A percentile compares a stretch with the other conserved stretches of the same genome.
These are phyloP conservation scores for Vannuccia rotundouncinata DNA, from an alignment of 2,888 invertebrate species.

Conservation along the genomic window DNA sequence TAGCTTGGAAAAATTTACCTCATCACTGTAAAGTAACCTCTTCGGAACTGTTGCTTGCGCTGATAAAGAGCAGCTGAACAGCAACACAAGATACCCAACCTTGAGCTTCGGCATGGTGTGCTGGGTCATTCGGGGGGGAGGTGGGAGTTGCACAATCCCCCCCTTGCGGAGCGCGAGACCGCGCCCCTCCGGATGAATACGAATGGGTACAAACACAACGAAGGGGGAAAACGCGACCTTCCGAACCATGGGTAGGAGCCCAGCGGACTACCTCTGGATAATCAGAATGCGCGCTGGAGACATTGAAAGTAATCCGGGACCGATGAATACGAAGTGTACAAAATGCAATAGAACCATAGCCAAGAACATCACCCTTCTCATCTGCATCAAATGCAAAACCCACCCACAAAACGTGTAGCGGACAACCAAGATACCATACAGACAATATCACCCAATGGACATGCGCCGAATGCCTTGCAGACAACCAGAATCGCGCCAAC, in stretches of 20 bases:
- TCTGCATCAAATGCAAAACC: not conserved
- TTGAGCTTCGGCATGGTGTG: conserved; percentile 4
- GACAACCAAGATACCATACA: not conserved
- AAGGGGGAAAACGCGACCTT: not conserved
- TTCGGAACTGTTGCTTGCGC: not conserved
- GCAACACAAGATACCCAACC: conserved; percentile 17
- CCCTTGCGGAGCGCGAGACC: no score
- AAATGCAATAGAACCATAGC: not conserved
- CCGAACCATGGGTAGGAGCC: not conserved
- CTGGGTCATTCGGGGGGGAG: not conserved
- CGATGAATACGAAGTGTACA: not conserved
- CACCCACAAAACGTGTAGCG: not conserved
- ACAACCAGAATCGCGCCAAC: not conserved
- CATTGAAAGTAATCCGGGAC: not conserved
- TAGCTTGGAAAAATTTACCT: not conserved
- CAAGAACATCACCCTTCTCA: not conserved
- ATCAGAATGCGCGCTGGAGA: conserved; percentile 19
- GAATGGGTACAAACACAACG: conserved; percentile 3
- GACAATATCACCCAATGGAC: not conserved
- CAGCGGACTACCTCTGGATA: not conserved
- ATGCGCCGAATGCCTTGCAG: not conserved
- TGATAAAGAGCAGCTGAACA: not conserved
- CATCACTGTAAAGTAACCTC: not conserved
- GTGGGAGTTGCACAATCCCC: no score
- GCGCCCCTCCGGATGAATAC: no score